Evolutionary conservation across 2,113 vertebrate species (phyloP).

Genomic region (Colistium nudipinnis): DNA sequence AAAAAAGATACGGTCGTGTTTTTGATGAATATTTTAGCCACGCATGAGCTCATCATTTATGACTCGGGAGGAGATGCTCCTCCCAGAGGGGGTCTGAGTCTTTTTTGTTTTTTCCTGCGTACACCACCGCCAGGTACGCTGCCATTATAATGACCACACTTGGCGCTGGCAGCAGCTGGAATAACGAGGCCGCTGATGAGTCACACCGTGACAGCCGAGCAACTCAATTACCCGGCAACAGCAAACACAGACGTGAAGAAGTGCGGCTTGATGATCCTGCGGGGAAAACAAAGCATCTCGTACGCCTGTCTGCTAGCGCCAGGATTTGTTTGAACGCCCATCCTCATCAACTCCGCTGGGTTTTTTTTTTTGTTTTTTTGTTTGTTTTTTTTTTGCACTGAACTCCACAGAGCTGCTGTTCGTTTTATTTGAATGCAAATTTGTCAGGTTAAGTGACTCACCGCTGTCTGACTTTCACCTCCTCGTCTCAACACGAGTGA

Average conservation of each 20-base stretch:
- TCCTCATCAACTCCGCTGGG: slow-evolving; percentile 34
- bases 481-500: not conserved
- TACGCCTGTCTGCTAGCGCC: slow-evolving; percentile 14
- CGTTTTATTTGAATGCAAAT: slow-evolving; percentile 40
- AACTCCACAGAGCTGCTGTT: not conserved
- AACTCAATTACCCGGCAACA: slow-evolving; percentile 69
- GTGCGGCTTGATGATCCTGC: slow-evolving; percentile 45
- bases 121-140: slow-evolving; percentile 4
- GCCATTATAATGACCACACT: slow-evolving; percentile 58
- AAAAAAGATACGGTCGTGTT: slow-evolving; percentile 19
- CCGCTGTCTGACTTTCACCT: slow-evolving; percentile 11
- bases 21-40: slow-evolving; percentile 53
- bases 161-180: slow-evolving; percentile 27
- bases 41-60: slow-evolving; percentile 44
- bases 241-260: slow-evolving; percentile 45
- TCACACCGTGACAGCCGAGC: slow-evolving; percentile 49
- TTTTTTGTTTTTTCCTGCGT: slow-evolving; percentile 10
- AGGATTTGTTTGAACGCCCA: slow-evolving; percentile 31
- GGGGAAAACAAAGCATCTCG: slow-evolving; percentile 39
- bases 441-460: slow-evolving; percentile 35
- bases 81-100: slow-evolving; percentile 26
- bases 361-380: too few species aligned
- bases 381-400: too few species aligned
- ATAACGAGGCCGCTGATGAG: slow-evolving; percentile 71
- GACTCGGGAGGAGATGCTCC: slow-evolving; percentile 17